Conservation (phyloP, 1,140 invertebrate genomes). For the Pseudomyrmex sp. region DNA sequence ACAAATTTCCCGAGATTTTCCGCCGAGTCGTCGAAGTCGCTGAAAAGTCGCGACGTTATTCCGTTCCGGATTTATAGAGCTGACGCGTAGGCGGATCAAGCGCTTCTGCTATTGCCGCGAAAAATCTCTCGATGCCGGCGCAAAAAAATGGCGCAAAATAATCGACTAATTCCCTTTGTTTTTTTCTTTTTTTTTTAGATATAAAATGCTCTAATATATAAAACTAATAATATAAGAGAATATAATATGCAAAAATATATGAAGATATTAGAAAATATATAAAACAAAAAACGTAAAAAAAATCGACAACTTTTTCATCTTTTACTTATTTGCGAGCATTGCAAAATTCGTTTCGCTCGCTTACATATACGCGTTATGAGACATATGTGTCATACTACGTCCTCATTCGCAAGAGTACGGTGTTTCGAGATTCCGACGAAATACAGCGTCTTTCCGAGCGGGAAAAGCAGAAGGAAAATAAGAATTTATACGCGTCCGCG, state of each 20-base stretch:
- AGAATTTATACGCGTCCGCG: conserved; percentile 40
- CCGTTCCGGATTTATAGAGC: conserved; percentile 27
- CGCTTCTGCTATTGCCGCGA: neutral
- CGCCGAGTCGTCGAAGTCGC: conserved; percentile 14
- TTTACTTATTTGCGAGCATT: neutral
- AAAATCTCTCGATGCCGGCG: neutral
- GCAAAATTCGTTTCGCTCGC: neutral
- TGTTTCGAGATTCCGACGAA: neutral
- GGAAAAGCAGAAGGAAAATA: conserved; percentile 20
- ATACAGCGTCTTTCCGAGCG: conserved; percentile 5
- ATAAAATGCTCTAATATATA: neutral
- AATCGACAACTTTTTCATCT: neutral
- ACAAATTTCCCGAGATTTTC: conserved; percentile 49
- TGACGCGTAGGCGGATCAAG: conserved; percentile 1
- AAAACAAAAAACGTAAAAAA: neutral
- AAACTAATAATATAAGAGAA: neutral
- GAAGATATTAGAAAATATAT: neutral
- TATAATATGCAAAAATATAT: neutral
- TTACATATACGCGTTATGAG: neutral
- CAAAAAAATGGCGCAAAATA: neutral
- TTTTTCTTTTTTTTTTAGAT: neutral
- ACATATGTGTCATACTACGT: neutral
- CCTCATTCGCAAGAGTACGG: neutral
- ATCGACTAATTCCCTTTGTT: neutral
- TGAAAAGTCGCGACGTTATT: conserved; percentile 27